These are phyloP conservation scores for Ramphastos sulfuratus DNA, from an alignment of 2,113 vertebrate species.

Conservation along the genomic window DNA sequence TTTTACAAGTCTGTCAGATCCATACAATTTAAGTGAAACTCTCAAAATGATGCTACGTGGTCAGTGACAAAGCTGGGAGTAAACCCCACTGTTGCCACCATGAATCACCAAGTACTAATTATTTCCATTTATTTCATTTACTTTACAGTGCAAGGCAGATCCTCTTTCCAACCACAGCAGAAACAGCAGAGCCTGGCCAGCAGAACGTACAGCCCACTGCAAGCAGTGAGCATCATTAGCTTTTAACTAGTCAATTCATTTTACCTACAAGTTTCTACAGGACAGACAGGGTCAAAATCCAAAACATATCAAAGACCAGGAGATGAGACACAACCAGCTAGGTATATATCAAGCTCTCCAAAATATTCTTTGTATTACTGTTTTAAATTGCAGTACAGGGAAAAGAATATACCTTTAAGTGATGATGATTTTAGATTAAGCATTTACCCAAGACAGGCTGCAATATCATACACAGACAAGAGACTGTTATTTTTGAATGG, in stretches of 20 bases:
- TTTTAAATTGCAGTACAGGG: conserved; percentile 1
- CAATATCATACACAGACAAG: conserved; percentile 11
- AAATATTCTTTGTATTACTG: conserved; percentile 39
- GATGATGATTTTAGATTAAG: conserved; percentile 22
- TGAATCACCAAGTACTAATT: not conserved
- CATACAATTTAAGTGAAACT: not conserved
- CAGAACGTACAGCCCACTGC: not conserved
- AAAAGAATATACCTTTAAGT: conserved; percentile 9
- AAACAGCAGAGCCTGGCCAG: not conserved
- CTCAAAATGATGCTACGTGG: not conserved
- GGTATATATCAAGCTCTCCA: not conserved
- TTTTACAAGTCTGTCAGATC: not conserved
- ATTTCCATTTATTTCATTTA: not conserved
- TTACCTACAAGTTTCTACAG: not conserved
- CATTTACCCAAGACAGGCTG: conserved; percentile 28
- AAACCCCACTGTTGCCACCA: not conserved
- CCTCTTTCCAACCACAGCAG: not conserved
- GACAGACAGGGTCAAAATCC: conserved; percentile 15
- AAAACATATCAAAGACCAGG: conserved; percentile 15
- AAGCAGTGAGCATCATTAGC: conserved; percentile 14
- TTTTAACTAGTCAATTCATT: not conserved
- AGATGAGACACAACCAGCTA: conserved; percentile 6
- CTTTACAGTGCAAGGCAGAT: not conserved
- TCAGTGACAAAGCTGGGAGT: not conserved
- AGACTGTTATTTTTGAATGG: conserved; percentile 41